Base-by-base conservation (phyloP, 2,888 invertebrate genomes). In the Spodoptera exigua region DNA sequence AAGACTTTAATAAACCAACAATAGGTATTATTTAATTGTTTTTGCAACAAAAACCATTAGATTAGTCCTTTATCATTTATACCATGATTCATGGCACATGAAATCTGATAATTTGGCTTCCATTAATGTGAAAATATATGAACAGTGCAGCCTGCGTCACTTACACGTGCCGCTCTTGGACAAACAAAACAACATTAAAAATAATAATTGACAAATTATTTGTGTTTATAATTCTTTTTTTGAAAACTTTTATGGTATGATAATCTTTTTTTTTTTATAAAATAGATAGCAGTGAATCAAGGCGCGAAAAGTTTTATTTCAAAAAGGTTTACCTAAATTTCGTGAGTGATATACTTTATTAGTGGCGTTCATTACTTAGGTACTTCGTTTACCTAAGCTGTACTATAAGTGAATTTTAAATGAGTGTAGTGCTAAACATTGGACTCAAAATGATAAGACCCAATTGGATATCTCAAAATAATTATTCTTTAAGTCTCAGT, bases 361-460 rank as follows among this genome's bases (percentile, higher is more conserved):
- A n/a, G n/a, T n/a, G n/a, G n/a, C n/a, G n/a, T n/a, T n/a, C n/a
- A 4, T 5, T 27, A 5, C 7, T 27, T 27, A 27, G 27, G 27
- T 27, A n/a, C n/a, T n/a, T n/a, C 5, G 21, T 5, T 0, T 27
- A 27, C 27, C 27, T 27, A 27, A 27, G 27, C 9, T 3, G 21
- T 0, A 0, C 21, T 5, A 21, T 27, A 10, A 27, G 13, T 43
- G 39, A 40, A 1, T 40, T 40, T 12, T 39, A 13, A n/a, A 10
- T n/a, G 2, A 12, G 5, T 14, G n/a, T 9, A 5, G 46, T 41
- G 35, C 12, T n/a, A 10, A 40, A 40, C 10, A 0, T 16, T 0
- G 0, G 14, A 16, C 17, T 32, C 36, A 70, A 36, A 0, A 68
- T 68, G 68, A 52, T 70, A 16, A 46, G 27, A 3, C 37, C 60